Evolutionary conservation across 1,140 invertebrate genomes (phyloP).

Genomic region (Thaumatotibia leucotreta): DNA sequence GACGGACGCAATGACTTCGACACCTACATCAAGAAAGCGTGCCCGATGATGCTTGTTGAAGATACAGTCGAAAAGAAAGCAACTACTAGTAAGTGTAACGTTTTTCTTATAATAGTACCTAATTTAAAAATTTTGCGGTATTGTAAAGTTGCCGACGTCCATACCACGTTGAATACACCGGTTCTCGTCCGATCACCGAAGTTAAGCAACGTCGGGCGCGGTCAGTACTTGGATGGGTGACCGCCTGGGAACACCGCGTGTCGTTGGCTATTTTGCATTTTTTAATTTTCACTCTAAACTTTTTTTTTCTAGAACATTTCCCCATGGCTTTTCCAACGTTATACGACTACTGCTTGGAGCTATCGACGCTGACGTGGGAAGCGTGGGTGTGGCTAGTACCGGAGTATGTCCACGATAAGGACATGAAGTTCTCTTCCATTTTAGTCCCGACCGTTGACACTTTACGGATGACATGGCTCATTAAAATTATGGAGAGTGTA

Average conservation of each 20-base stretch:
- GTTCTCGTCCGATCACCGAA: constrained; percentile 13
- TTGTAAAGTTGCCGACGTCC: constrained; percentile 7
- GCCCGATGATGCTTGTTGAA: constrained; percentile 81
- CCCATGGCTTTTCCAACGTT: constrained; percentile 82
- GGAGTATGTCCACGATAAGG: constrained; percentile 83
- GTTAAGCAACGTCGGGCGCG: constrained; percentile 12
- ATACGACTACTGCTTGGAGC: constrained; percentile 90
- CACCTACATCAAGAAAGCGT: constrained; percentile 85
- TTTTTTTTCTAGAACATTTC: constrained; percentile 77
- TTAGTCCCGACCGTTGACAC: constrained; percentile 94
- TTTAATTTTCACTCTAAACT: not conserved
- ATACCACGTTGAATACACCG: constrained; percentile 12
- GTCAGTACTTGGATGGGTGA: constrained; percentile 13
- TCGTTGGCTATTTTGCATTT: constrained; percentile 14
- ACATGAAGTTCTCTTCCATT: constrained; percentile 87
- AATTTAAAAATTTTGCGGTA: too few species aligned
- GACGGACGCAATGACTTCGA: constrained; percentile 86
- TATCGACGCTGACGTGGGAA: constrained; percentile 85
- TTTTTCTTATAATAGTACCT: too few species aligned
- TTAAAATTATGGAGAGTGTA: constrained; percentile 87
- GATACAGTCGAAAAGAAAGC: constrained; percentile 82
- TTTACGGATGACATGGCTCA: constrained; percentile 85
- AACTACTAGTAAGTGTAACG: constrained; percentile 76
- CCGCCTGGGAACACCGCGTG: constrained; percentile 12
- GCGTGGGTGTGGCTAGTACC: constrained; percentile 89